These are phyloP conservation scores for Brienomyrus brachyistius DNA, from an alignment of 2,113 vertebrate genomes.

Conservation along the genomic window DNA sequence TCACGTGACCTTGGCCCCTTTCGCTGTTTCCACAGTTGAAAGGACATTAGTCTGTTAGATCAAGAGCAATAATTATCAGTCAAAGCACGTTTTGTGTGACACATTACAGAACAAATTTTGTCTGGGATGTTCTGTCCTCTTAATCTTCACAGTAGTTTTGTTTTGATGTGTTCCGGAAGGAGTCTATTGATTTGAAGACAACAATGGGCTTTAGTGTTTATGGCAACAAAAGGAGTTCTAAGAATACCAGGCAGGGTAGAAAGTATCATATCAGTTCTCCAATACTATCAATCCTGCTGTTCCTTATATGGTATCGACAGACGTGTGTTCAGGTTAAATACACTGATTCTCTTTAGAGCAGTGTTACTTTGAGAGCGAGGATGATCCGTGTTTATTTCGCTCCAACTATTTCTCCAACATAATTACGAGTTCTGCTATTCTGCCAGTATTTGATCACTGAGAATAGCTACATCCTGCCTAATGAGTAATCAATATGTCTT, in stretches of 20 bases:
- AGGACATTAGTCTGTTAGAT: background rate
- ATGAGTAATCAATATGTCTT: background rate
- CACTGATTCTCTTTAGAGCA: background rate
- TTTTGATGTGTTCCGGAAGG: background rate
- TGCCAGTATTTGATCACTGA: background rate
- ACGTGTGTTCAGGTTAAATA: background rate
- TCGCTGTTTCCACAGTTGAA: background rate
- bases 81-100: background rate
- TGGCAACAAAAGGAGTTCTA: background rate
- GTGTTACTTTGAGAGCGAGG: background rate
- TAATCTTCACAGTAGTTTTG: background rate
- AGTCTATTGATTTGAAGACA: background rate
- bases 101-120: background rate
- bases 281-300: background rate
- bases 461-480: background rate
- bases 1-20: background rate
- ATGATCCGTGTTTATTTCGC: background rate
- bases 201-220: background rate
- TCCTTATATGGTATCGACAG: background rate
- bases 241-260: background rate
- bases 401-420: background rate
- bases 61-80: background rate
- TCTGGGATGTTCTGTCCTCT: background rate
- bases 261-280: background rate
- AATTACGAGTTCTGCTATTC: background rate